Conservation (phyloP, 2,797 vertebrate genomes). For the Myotis daubentonii region DNA sequence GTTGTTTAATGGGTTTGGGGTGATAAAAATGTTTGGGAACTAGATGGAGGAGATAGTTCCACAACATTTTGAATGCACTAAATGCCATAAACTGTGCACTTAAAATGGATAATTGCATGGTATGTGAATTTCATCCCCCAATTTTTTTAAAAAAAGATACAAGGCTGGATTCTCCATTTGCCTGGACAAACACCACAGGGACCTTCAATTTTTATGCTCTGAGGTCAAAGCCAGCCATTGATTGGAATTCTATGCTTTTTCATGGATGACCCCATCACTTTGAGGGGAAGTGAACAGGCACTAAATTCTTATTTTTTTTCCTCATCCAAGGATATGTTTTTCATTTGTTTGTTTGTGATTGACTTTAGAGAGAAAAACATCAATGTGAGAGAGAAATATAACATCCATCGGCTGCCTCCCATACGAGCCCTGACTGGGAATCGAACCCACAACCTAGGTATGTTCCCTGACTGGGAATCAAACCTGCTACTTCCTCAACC, state of each 20-base stretch:
- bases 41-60: background rate
- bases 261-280: background rate
- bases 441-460: background rate
- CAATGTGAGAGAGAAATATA: background rate
- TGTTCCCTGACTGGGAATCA: background rate
- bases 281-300: background rate
- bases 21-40: background rate
- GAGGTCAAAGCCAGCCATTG: constrained; percentile 17
- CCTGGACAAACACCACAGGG: background rate
- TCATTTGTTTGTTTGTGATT: background rate
- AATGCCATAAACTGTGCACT: background rate
- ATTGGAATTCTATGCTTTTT: background rate
- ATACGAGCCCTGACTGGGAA: background rate
- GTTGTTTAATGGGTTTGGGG: background rate
- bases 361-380: background rate
- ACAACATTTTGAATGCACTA: background rate
- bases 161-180: background rate
- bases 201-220: background rate
- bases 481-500: background rate
- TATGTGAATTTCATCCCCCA: background rate
- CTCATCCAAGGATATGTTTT: background rate
- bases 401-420: background rate
- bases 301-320: background rate
- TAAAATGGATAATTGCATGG: background rate
- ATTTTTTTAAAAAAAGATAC: background rate